Percentiles rank a stretch among this genome's conserved stretches.
These are phyloP conservation scores for Hymenochirus boettgeri DNA, from an alignment of 2,113 vertebrate species.

Conservation along the genomic window DNA sequence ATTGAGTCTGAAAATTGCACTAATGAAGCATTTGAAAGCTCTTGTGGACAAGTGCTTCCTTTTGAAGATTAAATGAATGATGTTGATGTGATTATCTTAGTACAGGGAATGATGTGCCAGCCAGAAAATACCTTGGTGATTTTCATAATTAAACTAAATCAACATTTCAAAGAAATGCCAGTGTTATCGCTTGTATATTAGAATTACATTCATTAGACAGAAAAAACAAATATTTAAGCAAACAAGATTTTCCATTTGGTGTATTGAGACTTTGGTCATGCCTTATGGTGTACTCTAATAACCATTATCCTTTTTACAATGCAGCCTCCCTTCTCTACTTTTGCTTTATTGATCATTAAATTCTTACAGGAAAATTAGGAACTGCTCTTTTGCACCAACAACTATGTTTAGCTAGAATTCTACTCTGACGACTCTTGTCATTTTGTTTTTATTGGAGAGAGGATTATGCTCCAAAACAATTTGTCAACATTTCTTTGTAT, in stretches of 20 bases:
- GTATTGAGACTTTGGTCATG: conserved; percentile 70
- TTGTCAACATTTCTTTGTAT: no score
- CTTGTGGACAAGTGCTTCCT: conserved; percentile 81
- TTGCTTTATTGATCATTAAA: no score
- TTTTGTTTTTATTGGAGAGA: no score
- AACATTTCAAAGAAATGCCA: conserved; percentile 88
- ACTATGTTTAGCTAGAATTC: no score
- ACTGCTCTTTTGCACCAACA: no score
- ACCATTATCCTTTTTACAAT: conserved; percentile 64
- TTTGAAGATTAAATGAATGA: conserved; percentile 88
- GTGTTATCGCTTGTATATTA: conserved; percentile 77
- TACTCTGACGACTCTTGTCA: no score
- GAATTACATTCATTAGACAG: conserved; percentile 79
- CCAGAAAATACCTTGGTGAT: conserved; percentile 82
- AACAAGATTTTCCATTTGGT: conserved; percentile 75
- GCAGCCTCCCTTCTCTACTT: no score
- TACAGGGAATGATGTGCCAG: conserved; percentile 77
- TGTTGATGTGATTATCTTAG: conserved; percentile 85
- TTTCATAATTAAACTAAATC: conserved; percentile 90
- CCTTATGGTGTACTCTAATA: conserved; percentile 64
- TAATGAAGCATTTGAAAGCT: conserved; percentile 86
- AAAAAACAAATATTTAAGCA: conserved; percentile 83
- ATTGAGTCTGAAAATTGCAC: conserved; percentile 74
- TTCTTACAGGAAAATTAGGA: no score
- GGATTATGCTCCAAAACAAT: no score